Percentiles rank a stretch among this genome's conserved stretches.
These are phyloP conservation scores for Pedionomus torquatus DNA, from an alignment of 2,113 vertebrate species.

Conservation along the genomic window DNA sequence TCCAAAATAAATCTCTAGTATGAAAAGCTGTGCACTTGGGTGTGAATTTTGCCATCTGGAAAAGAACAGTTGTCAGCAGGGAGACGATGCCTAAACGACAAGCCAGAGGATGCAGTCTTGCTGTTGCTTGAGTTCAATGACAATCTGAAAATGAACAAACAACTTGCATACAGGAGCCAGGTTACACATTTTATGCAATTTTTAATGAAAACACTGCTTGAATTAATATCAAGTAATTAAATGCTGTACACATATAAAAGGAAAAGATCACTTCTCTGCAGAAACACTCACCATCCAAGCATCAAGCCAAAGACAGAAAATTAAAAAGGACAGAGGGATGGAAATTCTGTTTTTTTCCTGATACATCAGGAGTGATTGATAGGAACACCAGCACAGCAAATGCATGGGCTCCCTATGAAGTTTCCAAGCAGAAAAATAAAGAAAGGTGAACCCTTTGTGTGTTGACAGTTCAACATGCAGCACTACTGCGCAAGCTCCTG, in stretches of 20 bases:
- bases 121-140: background rate
- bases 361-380: background rate
- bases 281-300: background rate
- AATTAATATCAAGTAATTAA: background rate
- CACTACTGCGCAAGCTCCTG: background rate
- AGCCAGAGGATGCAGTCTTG: background rate
- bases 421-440: background rate
- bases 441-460: background rate
- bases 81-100: background rate
- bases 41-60: slow-evolving; percentile 30
- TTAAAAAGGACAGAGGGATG: background rate
- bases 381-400: background rate
- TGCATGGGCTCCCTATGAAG: background rate
- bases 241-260: background rate
- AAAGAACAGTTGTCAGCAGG: background rate
- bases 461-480: accelerated
- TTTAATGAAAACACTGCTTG: background rate
- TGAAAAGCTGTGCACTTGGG: background rate
- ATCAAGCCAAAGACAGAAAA: background rate
- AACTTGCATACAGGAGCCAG: background rate
- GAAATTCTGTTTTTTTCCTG: background rate
- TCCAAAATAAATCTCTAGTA: background rate
- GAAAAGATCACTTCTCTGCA: background rate
- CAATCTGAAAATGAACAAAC: background rate
- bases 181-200: background rate